Conservation (phyloP, 1,140 invertebrate species). For the Chrysomallon squamiferum region DNA sequence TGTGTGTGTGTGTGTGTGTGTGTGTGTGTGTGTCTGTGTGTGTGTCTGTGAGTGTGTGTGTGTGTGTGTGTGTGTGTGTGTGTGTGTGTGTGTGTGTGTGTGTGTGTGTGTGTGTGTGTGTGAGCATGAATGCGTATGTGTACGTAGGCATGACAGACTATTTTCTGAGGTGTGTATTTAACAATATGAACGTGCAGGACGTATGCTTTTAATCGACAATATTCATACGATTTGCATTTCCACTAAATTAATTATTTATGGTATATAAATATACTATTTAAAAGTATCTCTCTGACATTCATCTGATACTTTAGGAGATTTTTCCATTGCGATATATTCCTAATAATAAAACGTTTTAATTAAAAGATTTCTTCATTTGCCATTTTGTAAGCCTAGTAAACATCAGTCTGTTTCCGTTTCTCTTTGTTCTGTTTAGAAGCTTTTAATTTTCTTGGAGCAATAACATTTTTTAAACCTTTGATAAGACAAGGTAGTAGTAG, state of each 20-base stretch:
- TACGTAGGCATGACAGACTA: background rate
- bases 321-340: too few relatives aligned
- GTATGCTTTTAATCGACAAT: background rate
- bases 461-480: too few relatives aligned
- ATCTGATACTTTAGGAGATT: background rate
- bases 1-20: background rate
- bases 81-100: constrained; percentile 3
- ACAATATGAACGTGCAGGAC: background rate
- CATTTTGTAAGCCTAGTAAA: too few relatives aligned
- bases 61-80: constrained; percentile 4
- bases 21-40: constrained; percentile 1
- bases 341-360: too few relatives aligned
- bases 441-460: too few relatives aligned
- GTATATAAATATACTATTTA: too few relatives aligned
- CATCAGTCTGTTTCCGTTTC: too few relatives aligned
- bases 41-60: background rate
- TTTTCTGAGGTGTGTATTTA: background rate
- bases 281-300: background rate
- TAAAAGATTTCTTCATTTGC: too few relatives aligned
- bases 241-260: background rate
- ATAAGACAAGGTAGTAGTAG: too few relatives aligned
- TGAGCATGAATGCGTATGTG: background rate
- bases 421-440: too few relatives aligned
- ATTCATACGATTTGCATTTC: background rate
- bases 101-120: constrained; percentile 3